These are phyloP conservation scores for Huso huso DNA, from an alignment of 2,797 vertebrate genomes.

Conservation along the genomic window DNA sequence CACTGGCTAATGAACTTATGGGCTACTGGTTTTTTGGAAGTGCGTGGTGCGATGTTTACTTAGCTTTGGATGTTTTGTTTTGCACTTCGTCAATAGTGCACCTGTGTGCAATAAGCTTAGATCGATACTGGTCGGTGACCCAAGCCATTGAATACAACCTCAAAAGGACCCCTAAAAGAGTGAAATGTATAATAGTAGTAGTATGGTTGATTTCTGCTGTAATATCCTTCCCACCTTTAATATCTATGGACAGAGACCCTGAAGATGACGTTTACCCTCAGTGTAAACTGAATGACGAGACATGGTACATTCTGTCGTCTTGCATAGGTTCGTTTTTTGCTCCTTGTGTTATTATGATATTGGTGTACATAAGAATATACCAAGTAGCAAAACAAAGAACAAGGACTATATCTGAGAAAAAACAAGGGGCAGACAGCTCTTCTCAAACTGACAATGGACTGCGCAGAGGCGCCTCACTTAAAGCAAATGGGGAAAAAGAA, in stretches of 20 bases:
- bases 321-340: constrained; percentile 92
- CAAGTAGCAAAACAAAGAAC: constrained; percentile 91
- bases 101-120: constrained; percentile 89
- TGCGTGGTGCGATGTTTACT: constrained; percentile 90
- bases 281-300: constrained; percentile 86
- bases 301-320: constrained; percentile 95
- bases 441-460: constrained; percentile 72
- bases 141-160: constrained; percentile 90
- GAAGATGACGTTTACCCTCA: constrained; percentile 60
- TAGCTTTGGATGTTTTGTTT: constrained; percentile 90
- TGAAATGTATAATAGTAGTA: constrained; percentile 83
- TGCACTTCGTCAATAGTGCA: constrained; percentile 95
- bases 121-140: constrained; percentile 94
- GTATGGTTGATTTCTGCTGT: constrained; percentile 90
- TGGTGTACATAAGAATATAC: constrained; percentile 93
- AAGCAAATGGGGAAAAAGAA: constrained; percentile 58
- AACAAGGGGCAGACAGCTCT: constrained; percentile 58
- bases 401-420: constrained; percentile 81
- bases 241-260: constrained; percentile 77
- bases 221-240: constrained; percentile 87
- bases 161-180: constrained; percentile 79
- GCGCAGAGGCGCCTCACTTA: constrained; percentile 49
- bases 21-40: constrained; percentile 91
- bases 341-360: constrained; percentile 90
- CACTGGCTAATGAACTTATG: constrained; percentile 93